Percentiles rank a stretch among this genome's conserved stretches.
Conservation (phyloP, 1,140 invertebrate species). For the Trichogramma pretiosum region DNA sequence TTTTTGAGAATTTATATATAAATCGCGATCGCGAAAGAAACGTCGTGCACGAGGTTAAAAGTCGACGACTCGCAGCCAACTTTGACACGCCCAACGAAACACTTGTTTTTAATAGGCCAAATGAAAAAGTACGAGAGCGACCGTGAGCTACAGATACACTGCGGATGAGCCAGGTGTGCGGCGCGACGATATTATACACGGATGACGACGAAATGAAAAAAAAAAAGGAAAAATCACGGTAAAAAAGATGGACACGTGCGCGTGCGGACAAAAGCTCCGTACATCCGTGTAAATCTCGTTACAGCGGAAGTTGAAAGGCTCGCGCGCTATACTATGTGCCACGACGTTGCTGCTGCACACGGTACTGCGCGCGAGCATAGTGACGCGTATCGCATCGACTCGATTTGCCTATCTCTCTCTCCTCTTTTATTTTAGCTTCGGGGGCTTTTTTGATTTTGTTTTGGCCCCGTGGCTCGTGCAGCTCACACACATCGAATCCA, state of each 20-base stretch:
- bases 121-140: no score
- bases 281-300: neutral
- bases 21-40: no score
- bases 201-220: neutral
- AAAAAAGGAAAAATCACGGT: neutral
- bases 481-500: no score
- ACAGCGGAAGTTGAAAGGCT: conserved; percentile 14
- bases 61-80: no score
- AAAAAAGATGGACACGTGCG: neutral
- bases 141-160: neutral
- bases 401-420: conserved; percentile 6
- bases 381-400: neutral
- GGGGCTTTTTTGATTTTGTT: neutral
- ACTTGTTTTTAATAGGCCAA: no score
- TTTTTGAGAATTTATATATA: no score
- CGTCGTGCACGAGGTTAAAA: no score
- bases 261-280: conserved; percentile 2
- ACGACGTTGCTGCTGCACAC: conserved; percentile 16
- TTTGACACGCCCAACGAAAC: no score
- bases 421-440: conserved; percentile 2
- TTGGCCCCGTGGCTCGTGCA: no score
- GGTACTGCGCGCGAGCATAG: conserved; percentile 7
- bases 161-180: neutral
- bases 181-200: conserved; percentile 4
- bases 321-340: no score